These are phyloP conservation scores for Euglossa dilemma DNA, from an alignment of 1,140 invertebrate genomes.

Conservation along the genomic window DNA sequence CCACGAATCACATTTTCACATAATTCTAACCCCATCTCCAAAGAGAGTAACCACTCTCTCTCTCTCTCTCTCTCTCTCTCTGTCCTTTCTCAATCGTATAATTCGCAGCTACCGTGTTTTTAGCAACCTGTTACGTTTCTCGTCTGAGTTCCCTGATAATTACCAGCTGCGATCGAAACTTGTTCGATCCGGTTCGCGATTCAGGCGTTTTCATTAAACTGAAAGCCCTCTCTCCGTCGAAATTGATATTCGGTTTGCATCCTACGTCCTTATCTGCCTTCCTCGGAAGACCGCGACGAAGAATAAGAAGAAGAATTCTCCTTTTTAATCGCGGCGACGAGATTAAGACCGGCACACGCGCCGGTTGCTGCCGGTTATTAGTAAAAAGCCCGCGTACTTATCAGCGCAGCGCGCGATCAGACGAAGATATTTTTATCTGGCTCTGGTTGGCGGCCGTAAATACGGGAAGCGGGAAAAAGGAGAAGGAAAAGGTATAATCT, in stretches of 20 bases:
- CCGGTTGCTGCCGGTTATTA: background rate
- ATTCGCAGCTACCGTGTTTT: too few relatives aligned
- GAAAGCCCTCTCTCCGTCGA: background rate
- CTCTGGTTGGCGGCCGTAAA: background rate
- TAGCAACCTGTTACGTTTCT: too few relatives aligned
- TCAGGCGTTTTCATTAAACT: conserved; percentile 4
- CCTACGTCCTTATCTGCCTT: background rate
- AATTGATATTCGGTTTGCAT: conserved; percentile 18
- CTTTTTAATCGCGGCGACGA: conserved; percentile 8
- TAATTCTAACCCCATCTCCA: too few relatives aligned
- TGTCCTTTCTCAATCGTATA: too few relatives aligned
- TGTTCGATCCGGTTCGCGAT: background rate
- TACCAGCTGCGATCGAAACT: background rate
- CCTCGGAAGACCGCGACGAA: too few relatives aligned
- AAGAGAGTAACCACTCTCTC: too few relatives aligned
- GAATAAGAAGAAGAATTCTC: background rate
- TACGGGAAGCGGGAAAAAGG: conserved; percentile 15
- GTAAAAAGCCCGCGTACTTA: background rate
- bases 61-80: too few relatives aligned
- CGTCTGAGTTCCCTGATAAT: too few relatives aligned
- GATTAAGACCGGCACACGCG: background rate
- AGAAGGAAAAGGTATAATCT: conserved; percentile 34
- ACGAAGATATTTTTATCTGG: background rate
- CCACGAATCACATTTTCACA: too few relatives aligned
- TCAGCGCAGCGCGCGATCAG: background rate